Conservation (phyloP, 2,113 vertebrate species). For the Prunella himalayana region DNA sequence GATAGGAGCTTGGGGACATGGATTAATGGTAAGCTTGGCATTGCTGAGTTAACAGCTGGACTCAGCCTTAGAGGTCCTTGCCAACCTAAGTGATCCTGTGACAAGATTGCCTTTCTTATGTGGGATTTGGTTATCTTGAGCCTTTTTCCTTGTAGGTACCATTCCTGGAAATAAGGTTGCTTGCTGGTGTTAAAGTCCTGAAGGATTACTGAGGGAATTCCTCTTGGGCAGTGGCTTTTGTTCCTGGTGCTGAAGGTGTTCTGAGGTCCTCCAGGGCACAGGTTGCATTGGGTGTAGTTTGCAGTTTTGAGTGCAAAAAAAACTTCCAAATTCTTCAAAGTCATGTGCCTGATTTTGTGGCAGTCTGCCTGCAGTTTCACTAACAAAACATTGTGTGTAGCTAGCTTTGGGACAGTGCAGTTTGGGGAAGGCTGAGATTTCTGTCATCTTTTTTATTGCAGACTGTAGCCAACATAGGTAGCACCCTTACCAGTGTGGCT, state of each 20-base stretch:
- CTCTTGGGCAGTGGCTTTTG: not conserved
- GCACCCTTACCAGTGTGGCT: constrained; percentile 90
- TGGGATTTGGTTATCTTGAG: not conserved
- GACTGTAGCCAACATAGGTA: constrained; percentile 95
- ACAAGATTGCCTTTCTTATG: not conserved
- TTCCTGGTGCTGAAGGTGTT: not conserved
- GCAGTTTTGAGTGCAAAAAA: not conserved
- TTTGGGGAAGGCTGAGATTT: not conserved
- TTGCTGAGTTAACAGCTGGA: not conserved
- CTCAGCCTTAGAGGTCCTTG: not conserved
- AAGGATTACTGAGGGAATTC: not conserved
- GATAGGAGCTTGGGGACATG: not conserved
- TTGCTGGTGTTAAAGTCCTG: not conserved
- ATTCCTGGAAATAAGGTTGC: not conserved
- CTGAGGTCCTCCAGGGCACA: not conserved
- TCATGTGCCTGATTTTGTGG: accelerated
- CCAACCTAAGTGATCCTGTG: not conserved
- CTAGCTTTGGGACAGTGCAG: not conserved
- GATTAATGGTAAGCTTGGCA: not conserved
- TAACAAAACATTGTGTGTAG: not conserved
- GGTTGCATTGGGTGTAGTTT: not conserved
- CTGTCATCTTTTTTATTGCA: constrained; percentile 54
- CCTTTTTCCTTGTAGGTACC: not conserved
- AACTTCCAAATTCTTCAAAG: not conserved
- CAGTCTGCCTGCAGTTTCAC: not conserved